These are phyloP conservation scores for Andrena cerasifolii DNA, from an alignment of 1,140 invertebrate species.

Conservation along the genomic window DNA sequence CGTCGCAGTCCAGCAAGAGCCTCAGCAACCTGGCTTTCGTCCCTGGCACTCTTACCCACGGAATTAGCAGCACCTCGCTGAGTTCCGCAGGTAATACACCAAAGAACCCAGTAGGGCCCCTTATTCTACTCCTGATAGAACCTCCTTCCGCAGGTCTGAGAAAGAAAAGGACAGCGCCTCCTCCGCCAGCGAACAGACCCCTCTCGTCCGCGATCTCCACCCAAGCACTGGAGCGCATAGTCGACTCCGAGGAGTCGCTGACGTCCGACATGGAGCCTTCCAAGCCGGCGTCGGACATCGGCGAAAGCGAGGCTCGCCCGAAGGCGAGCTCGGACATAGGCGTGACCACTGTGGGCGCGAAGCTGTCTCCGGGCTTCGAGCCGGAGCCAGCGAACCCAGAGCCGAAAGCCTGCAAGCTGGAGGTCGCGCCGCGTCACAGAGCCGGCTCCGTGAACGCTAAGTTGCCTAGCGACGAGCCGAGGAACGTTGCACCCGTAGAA, in stretches of 20 bases:
- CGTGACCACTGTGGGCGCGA: slow-evolving; percentile 30
- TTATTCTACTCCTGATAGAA: too few relatives aligned
- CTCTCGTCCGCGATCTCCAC: slow-evolving; percentile 78
- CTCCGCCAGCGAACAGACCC: slow-evolving; percentile 66
- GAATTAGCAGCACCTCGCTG: slow-evolving; percentile 77
- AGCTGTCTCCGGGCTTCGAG: background rate
- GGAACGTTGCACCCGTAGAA: slow-evolving; percentile 30
- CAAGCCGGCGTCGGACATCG: slow-evolving; percentile 78
- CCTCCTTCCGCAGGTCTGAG: slow-evolving; percentile 67
- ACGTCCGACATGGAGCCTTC: slow-evolving; percentile 79
- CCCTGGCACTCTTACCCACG: slow-evolving; percentile 71
- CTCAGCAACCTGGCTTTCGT: slow-evolving; percentile 74
- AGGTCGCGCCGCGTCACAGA: slow-evolving; percentile 5
- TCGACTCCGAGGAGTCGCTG: slow-evolving; percentile 78
- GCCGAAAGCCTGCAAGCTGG: background rate
- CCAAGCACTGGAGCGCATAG: slow-evolving; percentile 77
- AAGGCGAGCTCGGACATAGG: slow-evolving; percentile 73
- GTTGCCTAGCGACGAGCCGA: background rate
- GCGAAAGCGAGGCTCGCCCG: slow-evolving; percentile 61
- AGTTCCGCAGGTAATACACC: slow-evolving; percentile 76
- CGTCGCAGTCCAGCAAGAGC: slow-evolving; percentile 79
- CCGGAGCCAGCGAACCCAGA: background rate
- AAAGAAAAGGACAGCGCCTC: slow-evolving; percentile 78
- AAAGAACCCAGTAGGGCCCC: too few relatives aligned
- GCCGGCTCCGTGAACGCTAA: slow-evolving; percentile 24